Evolutionary conservation across 2,113 vertebrate species (phyloP).

Genomic region (Stigmatopora argus): DNA sequence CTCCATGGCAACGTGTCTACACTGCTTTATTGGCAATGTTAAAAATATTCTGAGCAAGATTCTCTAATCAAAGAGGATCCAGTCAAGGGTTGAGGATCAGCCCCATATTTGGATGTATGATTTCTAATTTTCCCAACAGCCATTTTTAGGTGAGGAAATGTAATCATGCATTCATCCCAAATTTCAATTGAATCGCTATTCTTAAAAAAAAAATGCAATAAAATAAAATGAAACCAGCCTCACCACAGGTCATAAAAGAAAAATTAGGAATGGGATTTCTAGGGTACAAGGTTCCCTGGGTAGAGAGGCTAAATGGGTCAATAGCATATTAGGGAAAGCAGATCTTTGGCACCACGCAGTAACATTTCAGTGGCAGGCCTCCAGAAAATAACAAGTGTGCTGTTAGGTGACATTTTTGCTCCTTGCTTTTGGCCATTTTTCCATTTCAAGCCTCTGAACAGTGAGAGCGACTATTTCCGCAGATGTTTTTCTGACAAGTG

Average conservation of each 20-base stretch:
- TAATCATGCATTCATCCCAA: neutral
- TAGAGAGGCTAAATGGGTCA: constrained; percentile 56
- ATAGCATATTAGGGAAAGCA: constrained; percentile 39
- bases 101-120: neutral
- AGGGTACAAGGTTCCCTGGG: constrained; percentile 32
- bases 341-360: constrained; percentile 51
- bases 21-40: neutral
- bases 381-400: constrained; percentile 47
- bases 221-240: neutral
- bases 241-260: constrained; percentile 8
- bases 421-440: constrained; percentile 36
- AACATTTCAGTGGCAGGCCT: constrained; percentile 49
- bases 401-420: constrained; percentile 37
- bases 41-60: neutral
- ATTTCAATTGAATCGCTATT: neutral
- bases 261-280: constrained; percentile 33
- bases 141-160: neutral
- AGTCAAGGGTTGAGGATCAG: neutral
- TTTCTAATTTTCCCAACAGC: neutral
- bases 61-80: neutral
- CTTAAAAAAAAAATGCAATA: neutral
- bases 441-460: constrained; percentile 35
- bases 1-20: too few relatives aligned
- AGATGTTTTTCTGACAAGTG: constrained; percentile 14
- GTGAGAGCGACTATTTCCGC: constrained; percentile 28